Evolutionary conservation across 1,140 invertebrate species (phyloP).

Genomic region (Drosophila rhopaloa): DNA sequence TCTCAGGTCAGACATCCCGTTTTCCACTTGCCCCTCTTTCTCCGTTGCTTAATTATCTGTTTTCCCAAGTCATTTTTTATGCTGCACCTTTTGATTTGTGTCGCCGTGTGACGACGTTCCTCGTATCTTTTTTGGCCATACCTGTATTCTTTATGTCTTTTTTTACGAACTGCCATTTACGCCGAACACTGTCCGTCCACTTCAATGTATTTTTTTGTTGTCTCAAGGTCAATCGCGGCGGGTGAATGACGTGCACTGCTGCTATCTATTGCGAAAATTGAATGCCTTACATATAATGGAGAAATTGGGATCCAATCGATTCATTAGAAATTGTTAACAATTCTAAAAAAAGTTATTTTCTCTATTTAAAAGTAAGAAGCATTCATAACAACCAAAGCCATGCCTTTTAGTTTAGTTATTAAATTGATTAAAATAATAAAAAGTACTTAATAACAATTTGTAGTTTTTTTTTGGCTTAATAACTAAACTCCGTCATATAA

Average conservation of each 20-base stretch:
- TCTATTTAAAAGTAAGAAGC: too few species aligned
- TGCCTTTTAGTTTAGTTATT: too few species aligned
- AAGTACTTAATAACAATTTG: too few species aligned
- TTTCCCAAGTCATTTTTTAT: constrained; percentile 77
- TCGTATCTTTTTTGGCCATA: constrained; percentile 42
- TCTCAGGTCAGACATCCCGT: constrained; percentile 62
- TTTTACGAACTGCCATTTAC: constrained; percentile 51
- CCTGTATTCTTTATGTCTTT: constrained; percentile 55
- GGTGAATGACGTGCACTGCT: constrained; percentile 14
- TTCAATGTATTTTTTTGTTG: constrained; percentile 13
- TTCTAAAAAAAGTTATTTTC: too few species aligned
- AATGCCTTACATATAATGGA: neutral
- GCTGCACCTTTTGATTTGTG: constrained; percentile 81
- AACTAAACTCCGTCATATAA: too few species aligned
- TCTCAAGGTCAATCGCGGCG: constrained; percentile 36
- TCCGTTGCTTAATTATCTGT: constrained; percentile 73
- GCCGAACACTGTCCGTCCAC: constrained; percentile 5
- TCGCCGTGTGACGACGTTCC: constrained; percentile 60
- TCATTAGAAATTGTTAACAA: neutral
- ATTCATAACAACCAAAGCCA: too few species aligned
- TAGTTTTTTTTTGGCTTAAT: too few species aligned
- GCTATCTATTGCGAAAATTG: neutral
- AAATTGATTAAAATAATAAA: too few species aligned
- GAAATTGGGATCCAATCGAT: neutral
- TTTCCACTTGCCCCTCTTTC: constrained; percentile 48